Evolutionary conservation across 2,797 vertebrate genomes (phyloP).

Genomic region (Rousettus madagascariensis): DNA sequence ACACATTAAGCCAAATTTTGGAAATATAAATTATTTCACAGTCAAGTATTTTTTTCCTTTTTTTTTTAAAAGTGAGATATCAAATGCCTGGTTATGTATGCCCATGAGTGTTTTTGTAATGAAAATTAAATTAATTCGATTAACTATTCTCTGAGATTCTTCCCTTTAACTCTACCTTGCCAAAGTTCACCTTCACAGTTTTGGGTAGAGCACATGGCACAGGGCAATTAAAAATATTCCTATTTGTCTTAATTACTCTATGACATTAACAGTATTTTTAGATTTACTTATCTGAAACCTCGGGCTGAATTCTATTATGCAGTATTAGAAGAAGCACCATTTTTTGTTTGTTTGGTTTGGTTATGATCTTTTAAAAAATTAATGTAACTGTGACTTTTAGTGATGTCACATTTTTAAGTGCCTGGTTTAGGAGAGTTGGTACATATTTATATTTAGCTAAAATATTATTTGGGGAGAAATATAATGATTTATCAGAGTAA

Average conservation of each 20-base stretch:
- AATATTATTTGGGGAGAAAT: constrained; percentile 18
- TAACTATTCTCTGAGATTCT: neutral
- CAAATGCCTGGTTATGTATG: neutral
- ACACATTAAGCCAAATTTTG: constrained; percentile 15
- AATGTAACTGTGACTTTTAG: neutral
- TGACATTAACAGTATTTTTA: neutral
- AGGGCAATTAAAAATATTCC: neutral
- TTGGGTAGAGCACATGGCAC: neutral
- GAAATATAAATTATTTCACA: constrained; percentile 25
- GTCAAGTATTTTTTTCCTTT: neutral
- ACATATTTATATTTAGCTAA: constrained; percentile 19
- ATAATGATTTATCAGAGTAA: neutral
- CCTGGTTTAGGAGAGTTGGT: neutral
- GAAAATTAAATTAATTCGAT: neutral
- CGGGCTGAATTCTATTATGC: neutral
- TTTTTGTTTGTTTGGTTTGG: neutral
- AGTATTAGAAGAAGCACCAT: neutral
- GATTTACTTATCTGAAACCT: constrained; percentile 29
- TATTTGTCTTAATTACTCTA: neutral
- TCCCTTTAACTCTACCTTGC: neutral
- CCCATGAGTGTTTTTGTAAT: neutral
- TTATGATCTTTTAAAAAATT: neutral
- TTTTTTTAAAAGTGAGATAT: neutral
- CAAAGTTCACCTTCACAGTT: neutral
- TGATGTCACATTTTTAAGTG: constrained; percentile 42